Conservation (phyloP, 2,113 vertebrate genomes). For the Dunckerocampus dactyliophorus region DNA sequence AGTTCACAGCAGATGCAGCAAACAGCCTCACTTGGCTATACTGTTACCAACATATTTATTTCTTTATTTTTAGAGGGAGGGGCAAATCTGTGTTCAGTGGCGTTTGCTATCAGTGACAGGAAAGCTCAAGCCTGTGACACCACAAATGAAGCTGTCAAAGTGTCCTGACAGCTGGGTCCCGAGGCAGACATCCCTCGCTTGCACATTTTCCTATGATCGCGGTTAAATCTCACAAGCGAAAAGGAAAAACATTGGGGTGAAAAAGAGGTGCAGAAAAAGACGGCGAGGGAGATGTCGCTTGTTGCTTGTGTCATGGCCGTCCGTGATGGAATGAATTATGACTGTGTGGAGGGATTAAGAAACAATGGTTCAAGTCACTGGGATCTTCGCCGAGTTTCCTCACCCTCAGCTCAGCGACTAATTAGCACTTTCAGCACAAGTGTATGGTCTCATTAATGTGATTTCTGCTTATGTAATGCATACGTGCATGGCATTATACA, state of each 20-base stretch:
- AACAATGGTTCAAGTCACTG: conserved; percentile 62
- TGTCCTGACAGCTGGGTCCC: conserved; percentile 65
- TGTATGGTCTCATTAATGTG: conserved; percentile 70
- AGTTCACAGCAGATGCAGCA: conserved; percentile 56
- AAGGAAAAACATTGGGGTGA: conserved; percentile 29
- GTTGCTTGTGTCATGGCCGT: conserved; percentile 43
- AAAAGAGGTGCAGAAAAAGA: conserved; percentile 35
- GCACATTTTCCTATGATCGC: conserved; percentile 64
- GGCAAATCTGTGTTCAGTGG: conserved; percentile 65
- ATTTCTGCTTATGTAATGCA: conserved; percentile 67
- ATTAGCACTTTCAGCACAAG: conserved; percentile 73
- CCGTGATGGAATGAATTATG: conserved; percentile 69
- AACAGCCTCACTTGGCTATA: conserved; percentile 44
- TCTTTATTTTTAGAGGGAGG: conserved; percentile 60
- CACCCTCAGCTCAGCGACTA: conserved; percentile 62
- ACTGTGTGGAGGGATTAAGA: conserved; percentile 69
- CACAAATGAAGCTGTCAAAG: conserved; percentile 74
- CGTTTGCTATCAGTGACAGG: conserved; percentile 65
- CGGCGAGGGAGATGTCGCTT: conserved; percentile 50
- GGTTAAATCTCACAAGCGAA: conserved; percentile 59
- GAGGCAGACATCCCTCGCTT: conserved; percentile 60
- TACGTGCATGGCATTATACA: conserved; percentile 23
- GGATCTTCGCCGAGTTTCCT: conserved; percentile 66
- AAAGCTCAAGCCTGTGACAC: conserved; percentile 67
- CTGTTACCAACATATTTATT: conserved; percentile 59